Base-by-base conservation (phyloP, 2,113 vertebrate genomes). In the Sapajus apella region DNA sequence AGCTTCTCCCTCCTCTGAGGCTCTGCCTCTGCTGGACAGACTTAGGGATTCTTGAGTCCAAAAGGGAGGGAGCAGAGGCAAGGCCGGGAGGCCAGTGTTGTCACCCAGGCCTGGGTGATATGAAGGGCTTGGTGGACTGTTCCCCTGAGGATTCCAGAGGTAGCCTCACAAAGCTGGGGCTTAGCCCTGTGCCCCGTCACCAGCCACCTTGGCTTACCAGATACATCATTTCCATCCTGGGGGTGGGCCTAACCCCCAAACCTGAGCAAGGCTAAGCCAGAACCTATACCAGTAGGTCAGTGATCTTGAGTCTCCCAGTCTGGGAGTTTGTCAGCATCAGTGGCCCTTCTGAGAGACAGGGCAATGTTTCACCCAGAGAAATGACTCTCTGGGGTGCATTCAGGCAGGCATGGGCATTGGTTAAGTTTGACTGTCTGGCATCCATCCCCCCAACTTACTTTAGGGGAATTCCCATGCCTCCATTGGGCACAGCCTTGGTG, bases 21-120 rank as follows among this genome's bases (percentile, higher is more conserved):
- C 8, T 20, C 25, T 30, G 20, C 23, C 45, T 37, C 88, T 68
- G 32, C 66, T 35, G 30, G 66, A 35, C 40, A 40, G 58, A 77
- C 35, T 58, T 27, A 35, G 21, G 10, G 52, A 43, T 40, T 47
- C 80, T 52, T 2, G 9, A 50, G 35, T 72, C 8, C 3, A n/a
- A 80, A 21, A 25, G 40, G 47, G 20, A 58, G 20, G 5, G 77
- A 35, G 18, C 11, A 30, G 56, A 52, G 25, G 52, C 35, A 8
- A 37, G 68, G 37, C n/a, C 2, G 16, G 40, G 84, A 21, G 52
- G 37, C 5, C 0, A 11, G 66, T 7, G 45, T 6, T 35, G 61
- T 72, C 64, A 13, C 21, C 0, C 5, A 70, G 25, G 35, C 45
- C n/a, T 40, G 9, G 27, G 32, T 1, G 2, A 66, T 13, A 21